Percentiles rank a stretch among this genome's conserved stretches.
phyloP scores from a whole-genome alignment of 92 coral and sea anemone species.

The Porites cylindrica region DNA sequence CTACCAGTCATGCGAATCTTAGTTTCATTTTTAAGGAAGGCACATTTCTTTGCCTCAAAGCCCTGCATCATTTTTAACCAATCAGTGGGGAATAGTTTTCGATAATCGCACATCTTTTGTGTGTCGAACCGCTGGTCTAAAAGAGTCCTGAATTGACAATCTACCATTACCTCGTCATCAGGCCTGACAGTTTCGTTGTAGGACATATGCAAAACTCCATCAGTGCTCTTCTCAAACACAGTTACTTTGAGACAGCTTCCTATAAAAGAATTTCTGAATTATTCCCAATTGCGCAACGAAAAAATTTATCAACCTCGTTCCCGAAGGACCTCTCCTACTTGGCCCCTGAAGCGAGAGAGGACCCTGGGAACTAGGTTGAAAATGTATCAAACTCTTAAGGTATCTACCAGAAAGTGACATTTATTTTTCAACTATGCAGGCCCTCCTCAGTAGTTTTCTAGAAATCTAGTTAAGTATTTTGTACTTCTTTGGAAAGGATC shows the following conservation, averaged over 20 bases:
- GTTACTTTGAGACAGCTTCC: slow-evolving; percentile 5
- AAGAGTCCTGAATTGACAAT: not conserved
- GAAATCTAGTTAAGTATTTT: no score
- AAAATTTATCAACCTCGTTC: no score
- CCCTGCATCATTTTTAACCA: slow-evolving; percentile 5
- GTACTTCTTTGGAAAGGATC: no score
- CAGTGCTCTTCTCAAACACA: not conserved
- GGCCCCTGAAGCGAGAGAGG: no score
- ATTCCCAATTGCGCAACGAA: no score
- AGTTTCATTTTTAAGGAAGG: not conserved
- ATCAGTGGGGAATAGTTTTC: not conserved
- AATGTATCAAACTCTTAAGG: no score
- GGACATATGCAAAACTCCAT: not conserved
- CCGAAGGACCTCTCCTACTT: no score
- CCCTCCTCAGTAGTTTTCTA: no score
- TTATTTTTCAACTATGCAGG: no score
- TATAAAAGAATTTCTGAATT: not conserved
- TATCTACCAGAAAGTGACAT: no score
- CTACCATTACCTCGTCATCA: not conserved
- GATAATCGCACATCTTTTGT: slow-evolving; percentile 3
- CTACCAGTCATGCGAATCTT: slow-evolving; percentile 10
- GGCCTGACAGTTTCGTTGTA: not conserved
- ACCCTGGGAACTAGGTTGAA: no score
- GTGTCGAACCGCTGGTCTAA: not conserved
- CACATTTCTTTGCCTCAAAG: slow-evolving; percentile 11